These are phyloP conservation scores for Benthosema pterotum DNA, from an alignment of 2,797 vertebrate genomes.

Conservation along the genomic window DNA sequence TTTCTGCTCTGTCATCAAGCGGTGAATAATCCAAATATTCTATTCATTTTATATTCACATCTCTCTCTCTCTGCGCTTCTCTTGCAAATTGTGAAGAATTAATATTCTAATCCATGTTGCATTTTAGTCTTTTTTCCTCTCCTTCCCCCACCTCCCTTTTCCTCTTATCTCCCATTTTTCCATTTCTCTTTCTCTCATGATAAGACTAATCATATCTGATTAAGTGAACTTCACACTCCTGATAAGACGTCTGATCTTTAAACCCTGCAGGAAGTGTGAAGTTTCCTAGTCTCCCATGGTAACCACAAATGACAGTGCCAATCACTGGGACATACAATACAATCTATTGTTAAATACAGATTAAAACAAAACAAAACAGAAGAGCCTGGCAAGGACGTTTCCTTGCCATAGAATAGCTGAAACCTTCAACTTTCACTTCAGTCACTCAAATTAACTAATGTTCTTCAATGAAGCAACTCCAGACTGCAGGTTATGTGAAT, in stretches of 20 bases:
- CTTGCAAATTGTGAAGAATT: no score
- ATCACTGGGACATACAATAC: neutral
- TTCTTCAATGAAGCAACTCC: neutral
- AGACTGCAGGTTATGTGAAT: neutral
- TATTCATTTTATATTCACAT: slow-evolving; percentile 8
- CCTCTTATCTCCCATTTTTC: slow-evolving; percentile 8
- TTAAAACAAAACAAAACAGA: neutral
- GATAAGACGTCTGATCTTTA: slow-evolving; percentile 56
- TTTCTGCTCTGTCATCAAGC: slow-evolving; percentile 7
- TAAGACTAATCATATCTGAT: slow-evolving; percentile 4
- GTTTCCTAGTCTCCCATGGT: slow-evolving; percentile 1
- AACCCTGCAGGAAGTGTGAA: slow-evolving; percentile 19
- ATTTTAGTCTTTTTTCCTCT: neutral
- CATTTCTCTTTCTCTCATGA: neutral
- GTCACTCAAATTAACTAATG: no score
- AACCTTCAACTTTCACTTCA: no score
- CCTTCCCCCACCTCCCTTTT: no score
- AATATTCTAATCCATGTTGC: neutral
- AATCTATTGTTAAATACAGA: slow-evolving; percentile 21
- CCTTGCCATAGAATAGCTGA: neutral
- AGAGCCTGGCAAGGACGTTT: neutral
- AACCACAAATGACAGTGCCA: slow-evolving; percentile 17
- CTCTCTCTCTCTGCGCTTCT: slow-evolving; percentile 2
- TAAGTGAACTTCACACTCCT: slow-evolving; percentile 57
- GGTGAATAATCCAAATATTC: slow-evolving; percentile 2